These are phyloP conservation scores for Caenorhabditis sulstoni DNA, from an alignment of 2,888 invertebrate genomes.

Conservation along the genomic window DNA sequence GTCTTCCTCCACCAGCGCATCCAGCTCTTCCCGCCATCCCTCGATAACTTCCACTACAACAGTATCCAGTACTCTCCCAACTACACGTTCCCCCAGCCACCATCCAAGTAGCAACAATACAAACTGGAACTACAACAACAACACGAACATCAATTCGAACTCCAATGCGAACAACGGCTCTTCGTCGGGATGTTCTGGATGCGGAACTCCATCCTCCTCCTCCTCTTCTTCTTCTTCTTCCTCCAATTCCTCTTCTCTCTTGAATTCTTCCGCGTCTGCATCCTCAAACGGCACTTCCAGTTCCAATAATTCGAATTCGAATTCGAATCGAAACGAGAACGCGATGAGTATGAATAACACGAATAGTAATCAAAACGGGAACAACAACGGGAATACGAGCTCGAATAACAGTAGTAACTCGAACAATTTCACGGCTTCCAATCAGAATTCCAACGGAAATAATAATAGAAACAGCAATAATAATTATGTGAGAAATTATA, in stretches of 20 bases:
- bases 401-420: slow-evolving; percentile 2
- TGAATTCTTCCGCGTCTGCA: slow-evolving; percentile 12
- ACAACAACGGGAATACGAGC: slow-evolving; percentile 10
- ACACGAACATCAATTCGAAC: slow-evolving; percentile 19
- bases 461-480: slow-evolving; percentile 41
- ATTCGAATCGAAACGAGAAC: slow-evolving; percentile 18
- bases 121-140: slow-evolving; percentile 7
- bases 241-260: slow-evolving; percentile 9
- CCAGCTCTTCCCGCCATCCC: background rate
- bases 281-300: slow-evolving; percentile 5
- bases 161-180: slow-evolving; percentile 1
- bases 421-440: slow-evolving; percentile 15
- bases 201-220: background rate
- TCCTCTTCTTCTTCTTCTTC: slow-evolving; percentile 11
- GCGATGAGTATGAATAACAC: slow-evolving; percentile 9
- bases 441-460: slow-evolving; percentile 27
- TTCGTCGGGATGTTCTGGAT: slow-evolving; percentile 2
- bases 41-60: slow-evolving; percentile 5
- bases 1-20: background rate
- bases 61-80: background rate
- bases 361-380: slow-evolving; percentile 19
- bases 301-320: slow-evolving; percentile 4
- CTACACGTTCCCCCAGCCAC: background rate
- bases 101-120: slow-evolving; percentile 4
- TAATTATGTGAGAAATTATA: slow-evolving; percentile 30